Conservation (phyloP, 1,140 invertebrate species). For the Bombus difficillimus region DNA sequence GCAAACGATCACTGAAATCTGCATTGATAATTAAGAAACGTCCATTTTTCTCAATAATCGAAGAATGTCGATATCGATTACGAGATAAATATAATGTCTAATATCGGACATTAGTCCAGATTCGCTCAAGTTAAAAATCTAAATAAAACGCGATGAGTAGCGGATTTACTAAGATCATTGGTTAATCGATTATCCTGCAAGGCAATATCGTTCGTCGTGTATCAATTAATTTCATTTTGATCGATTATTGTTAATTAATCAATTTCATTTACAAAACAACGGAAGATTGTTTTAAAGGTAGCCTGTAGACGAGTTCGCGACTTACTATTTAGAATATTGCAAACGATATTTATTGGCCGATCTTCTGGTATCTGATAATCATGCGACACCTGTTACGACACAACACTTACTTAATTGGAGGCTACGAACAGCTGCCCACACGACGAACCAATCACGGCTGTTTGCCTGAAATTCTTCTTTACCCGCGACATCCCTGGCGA, state of each 20-base stretch:
- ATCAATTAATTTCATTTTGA: not conserved
- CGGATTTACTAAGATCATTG: too few species aligned
- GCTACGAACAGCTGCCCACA: constrained; percentile 68
- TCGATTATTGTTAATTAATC: not conserved
- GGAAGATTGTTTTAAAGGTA: not conserved
- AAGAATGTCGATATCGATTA: not conserved
- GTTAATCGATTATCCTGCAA: too few species aligned
- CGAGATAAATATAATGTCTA: not conserved
- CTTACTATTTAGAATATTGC: constrained; percentile 52
- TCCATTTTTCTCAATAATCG: not conserved
- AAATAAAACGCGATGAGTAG: too few species aligned
- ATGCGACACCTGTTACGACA: constrained; percentile 71
- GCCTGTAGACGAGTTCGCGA: not conserved
- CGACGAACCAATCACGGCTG: constrained; percentile 68
- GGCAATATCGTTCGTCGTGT: too few species aligned
- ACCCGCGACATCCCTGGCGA: constrained; percentile 59
- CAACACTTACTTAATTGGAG: constrained; percentile 70
- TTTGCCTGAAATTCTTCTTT: constrained; percentile 65
- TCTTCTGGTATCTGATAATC: constrained; percentile 59
- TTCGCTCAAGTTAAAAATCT: too few species aligned
- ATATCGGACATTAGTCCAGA: too few species aligned
- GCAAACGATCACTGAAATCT: not conserved
- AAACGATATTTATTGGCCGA: constrained; percentile 58
- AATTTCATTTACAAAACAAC: not conserved
- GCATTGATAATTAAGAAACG: not conserved